Base-by-base conservation (phyloP, 2,797 vertebrate species). In the Poeciliopsis turneri region DNA sequence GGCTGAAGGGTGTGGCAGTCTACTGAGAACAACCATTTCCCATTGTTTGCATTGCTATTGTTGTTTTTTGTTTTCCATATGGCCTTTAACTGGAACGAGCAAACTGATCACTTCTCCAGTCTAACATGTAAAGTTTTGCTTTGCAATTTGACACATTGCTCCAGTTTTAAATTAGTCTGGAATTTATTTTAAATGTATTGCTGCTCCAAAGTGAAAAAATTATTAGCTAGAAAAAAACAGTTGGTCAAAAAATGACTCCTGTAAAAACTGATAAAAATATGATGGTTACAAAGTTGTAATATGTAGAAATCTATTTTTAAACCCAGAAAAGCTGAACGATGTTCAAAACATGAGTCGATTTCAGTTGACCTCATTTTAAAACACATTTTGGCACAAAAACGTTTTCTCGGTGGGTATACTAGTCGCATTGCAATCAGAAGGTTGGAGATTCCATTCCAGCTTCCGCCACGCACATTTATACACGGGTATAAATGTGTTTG, bases 1-100 rank as follows among this genome's bases (percentile, higher is more conserved):
- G 78, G 84, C 84, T 91, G 75, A 78, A 81, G 88, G 89, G 86
- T 78, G 83, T 3, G 80, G 88, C 68, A n/a, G 64, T 55, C 72
- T 81, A 57, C 84, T 81, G 47, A 74, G 59, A 41, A 30, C 5
- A 5, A 39, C 25, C 64, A 20, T 53, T 79, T 77, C 74, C 59
- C 83, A 85, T 88, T 86, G 79, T 92, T 46, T 18, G 25, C n/a
- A 46, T 71, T 71, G 12, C 13, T 15, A 25, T 69, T 46, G 68
- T 43, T 64, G 61, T 2, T 28, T 47, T 71, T 77, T 77, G 75
- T 78, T 85, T 72, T 86, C 72, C 74, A 55, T 75, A 75, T 84
- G 64, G 89, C 84, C 82, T 78, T 25, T 5, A 41, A 23, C 64
- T 23, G 71, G 3, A 83, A 71, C 81, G 81, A 81, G 76, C 18